Evolutionary conservation across 2,113 vertebrate genomes (phyloP), one percentile per base, ranked within the genome.

Genomic region (Irena cyanogastra): DNA sequence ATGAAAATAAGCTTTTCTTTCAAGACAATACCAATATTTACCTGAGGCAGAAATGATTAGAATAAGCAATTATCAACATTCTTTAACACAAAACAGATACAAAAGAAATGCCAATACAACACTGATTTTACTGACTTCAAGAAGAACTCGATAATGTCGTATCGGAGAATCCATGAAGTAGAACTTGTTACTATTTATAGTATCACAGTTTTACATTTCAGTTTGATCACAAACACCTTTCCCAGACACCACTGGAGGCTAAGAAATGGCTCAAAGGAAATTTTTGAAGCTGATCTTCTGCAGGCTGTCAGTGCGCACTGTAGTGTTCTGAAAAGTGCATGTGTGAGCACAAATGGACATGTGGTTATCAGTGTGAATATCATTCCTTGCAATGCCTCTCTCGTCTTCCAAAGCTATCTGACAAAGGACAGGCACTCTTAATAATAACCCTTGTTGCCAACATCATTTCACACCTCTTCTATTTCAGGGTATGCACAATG

Each of bases 201-300:
- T 44, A 63, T 41, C 0, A 0, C 30, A 56, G 54, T 57, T 93
- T 59, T 83, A 63, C 33, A 70, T 83, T 90, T 90, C 59, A 63
- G 39, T 86, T 93, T 92, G 72, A 92, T 90, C 89, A 88, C 79
- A 93, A 83, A 59, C 64, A 81, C 86, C 64, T 90, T 74, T 83
- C 68, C 68, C 72, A 91, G 64, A 52, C 86, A 64, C 30, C 81
- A 44, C 91, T 91, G 53, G 47, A 93, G 52, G 89, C 69, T 91
- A 74, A 81, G 45, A 88, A 91, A 81, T 90, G 7, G 86, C 42
- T 84, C 15, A 86, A 86, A 83, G 42, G 27, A 79, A 78, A 47
- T 41, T 88, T 76, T 75, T 82, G 50, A 91, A 82, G 86, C 33
- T 61, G 83, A 89, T 85, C 45, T 26, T 89, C 83, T 87, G 65